Percentiles rank a stretch among this genome's conserved stretches.
Conservation (phyloP, 2,113 vertebrate species). For the Microtus pennsylvanicus region DNA sequence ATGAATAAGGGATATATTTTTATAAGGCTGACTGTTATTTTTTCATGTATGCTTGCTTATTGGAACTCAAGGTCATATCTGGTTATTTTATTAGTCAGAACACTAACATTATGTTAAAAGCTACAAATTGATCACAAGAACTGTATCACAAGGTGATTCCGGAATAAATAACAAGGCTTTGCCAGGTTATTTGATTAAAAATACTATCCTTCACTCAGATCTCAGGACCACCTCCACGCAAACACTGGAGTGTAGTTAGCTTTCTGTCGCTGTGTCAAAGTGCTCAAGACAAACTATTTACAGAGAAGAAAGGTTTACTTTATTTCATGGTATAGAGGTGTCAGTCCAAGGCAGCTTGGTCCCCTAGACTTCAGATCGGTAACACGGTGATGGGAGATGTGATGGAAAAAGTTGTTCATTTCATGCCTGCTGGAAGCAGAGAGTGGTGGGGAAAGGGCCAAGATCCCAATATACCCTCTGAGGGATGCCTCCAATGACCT, state of each 20-base stretch:
- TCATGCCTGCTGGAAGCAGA: not conserved
- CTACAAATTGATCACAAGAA: not conserved
- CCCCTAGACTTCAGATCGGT: not conserved
- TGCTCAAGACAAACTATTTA: not conserved
- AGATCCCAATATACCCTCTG: not conserved
- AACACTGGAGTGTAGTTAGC: not conserved
- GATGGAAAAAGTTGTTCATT: too few relatives aligned
- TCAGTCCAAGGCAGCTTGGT: not conserved
- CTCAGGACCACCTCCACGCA: not conserved
- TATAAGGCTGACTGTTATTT: not conserved
- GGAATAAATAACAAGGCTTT: not conserved
- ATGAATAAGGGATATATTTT: not conserved
- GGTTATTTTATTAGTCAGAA: not conserved
- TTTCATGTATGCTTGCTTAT: not conserved
- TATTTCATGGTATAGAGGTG: not conserved
- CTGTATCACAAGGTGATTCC: not conserved
- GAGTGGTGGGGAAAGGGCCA: not conserved
- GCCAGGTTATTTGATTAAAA: not conserved
- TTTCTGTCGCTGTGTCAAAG: not conserved
- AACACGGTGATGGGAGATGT: not conserved
- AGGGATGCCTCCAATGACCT: not conserved
- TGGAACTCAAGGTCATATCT: not conserved
- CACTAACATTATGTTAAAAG: not conserved
- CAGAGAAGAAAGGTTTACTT: not conserved
- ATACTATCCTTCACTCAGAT: not conserved